Evolutionary conservation across 2,113 vertebrate species (phyloP).

Genomic region (Psilopogon haemacephalus): DNA sequence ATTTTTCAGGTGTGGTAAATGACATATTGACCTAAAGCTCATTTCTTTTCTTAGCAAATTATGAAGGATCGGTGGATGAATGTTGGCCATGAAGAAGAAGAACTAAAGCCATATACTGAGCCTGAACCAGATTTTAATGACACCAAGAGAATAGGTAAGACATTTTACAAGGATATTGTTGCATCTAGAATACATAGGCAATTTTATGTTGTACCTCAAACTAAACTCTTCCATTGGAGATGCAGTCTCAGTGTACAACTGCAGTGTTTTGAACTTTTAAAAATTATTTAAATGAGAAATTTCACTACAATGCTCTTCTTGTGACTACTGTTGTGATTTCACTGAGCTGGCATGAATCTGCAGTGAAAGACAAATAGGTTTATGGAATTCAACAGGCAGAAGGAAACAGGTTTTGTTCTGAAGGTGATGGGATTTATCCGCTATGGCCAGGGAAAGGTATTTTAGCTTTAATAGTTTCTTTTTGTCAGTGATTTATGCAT

Average conservation of each 20-base stretch:
- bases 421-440: neutral
- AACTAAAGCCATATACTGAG: slow-evolving; percentile 91
- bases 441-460: neutral
- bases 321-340: neutral
- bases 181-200: neutral
- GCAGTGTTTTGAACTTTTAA: neutral
- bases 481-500: neutral
- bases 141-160: slow-evolving; percentile 89
- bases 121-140: slow-evolving; percentile 92
- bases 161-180: neutral
- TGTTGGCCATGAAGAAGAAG: slow-evolving; percentile 93
- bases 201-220: neutral
- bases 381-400: neutral
- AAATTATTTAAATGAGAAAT: neutral
- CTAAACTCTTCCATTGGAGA: fast-evolving
- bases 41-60: slow-evolving; percentile 85
- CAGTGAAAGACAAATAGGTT: neutral
- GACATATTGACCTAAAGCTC: neutral
- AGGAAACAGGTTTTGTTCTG: neutral
- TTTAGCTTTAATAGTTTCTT: neutral
- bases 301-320: neutral
- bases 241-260: neutral
- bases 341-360: neutral
- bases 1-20: neutral
- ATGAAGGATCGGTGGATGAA: slow-evolving; percentile 99